Percentiles rank a stretch among this genome's conserved stretches.
Evolutionary conservation across 2,888 invertebrate species (phyloP).

Genomic region (Orthonevra nobilis): DNA sequence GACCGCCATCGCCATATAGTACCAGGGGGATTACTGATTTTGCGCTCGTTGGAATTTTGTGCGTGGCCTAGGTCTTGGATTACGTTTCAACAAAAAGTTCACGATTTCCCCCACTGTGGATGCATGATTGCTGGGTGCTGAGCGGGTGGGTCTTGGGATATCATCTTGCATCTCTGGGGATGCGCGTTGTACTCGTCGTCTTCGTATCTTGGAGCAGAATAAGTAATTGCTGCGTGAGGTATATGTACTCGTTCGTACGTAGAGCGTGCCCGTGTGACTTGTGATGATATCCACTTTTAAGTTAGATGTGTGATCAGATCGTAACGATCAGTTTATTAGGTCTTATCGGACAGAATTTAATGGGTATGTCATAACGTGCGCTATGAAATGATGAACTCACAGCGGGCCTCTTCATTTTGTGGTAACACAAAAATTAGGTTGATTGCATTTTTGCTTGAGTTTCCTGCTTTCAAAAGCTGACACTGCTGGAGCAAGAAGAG

Average conservation of each 20-base stretch:
- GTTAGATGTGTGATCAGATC: constrained; percentile 52
- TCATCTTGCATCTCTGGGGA: constrained; percentile 47
- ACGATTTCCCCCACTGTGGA: constrained; percentile 43
- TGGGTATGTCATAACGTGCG: no score
- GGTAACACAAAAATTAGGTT: no score
- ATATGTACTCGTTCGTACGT: constrained; percentile 32
- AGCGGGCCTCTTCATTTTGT: no score
- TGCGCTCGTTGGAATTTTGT: constrained; percentile 59
- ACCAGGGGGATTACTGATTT: constrained; percentile 46
- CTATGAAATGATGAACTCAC: no score
- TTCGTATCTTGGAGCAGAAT: constrained; percentile 36
- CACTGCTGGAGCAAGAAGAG: no score
- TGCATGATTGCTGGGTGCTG: neutral
- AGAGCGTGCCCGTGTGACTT: constrained; percentile 58
- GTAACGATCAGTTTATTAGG: constrained; percentile 54
- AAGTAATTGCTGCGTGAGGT: constrained; percentile 69
- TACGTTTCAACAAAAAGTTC: constrained; percentile 58
- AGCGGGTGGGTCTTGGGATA: constrained; percentile 56
- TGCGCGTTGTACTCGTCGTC: constrained; percentile 7
- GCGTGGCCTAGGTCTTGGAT: constrained; percentile 70
- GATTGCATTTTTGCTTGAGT: no score
- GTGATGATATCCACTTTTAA: constrained; percentile 41
- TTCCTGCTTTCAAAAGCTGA: no score
- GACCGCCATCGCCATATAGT: constrained; percentile 59
- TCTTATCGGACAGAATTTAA: constrained; percentile 52